Conservation (phyloP, 2,113 vertebrate species). For the Ifrita kowaldi region DNA sequence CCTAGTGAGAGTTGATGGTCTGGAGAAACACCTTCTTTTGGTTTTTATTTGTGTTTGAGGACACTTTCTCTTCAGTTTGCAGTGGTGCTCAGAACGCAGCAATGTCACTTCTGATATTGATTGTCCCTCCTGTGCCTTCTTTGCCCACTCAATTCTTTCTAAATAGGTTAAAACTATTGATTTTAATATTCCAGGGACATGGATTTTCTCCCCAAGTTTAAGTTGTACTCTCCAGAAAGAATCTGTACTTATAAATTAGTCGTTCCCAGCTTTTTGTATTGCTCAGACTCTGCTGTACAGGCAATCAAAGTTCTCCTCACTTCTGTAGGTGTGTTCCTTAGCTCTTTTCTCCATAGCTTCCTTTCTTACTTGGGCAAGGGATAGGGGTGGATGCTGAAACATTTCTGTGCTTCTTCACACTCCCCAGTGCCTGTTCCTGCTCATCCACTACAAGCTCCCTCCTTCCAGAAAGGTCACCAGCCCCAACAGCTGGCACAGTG, state of each 20-base stretch:
- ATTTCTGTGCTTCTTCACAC: background rate
- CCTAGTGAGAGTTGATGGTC: background rate
- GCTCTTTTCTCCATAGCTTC: background rate
- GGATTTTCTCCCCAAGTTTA: conserved; percentile 33
- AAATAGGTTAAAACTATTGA: conserved; percentile 36
- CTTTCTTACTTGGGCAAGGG: background rate
- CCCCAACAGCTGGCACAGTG: background rate
- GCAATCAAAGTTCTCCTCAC: background rate
- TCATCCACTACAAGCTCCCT: background rate
- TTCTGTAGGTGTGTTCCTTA: background rate
- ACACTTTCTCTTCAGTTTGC: background rate
- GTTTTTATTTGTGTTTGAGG: background rate
- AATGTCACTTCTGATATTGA: conserved; percentile 23
- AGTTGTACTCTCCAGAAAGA: conserved; percentile 6
- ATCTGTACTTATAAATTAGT: conserved; percentile 20
- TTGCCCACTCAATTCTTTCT: conserved; percentile 6
- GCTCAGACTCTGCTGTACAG: background rate
- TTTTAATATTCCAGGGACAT: conserved; percentile 51
- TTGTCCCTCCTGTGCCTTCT: background rate
- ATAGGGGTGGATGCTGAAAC: background rate
- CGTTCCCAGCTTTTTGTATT: background rate
- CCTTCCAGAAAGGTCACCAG: background rate
- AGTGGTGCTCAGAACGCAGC: background rate
- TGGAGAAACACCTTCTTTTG: background rate
- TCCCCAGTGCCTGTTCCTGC: background rate